Evolutionary conservation across 2,797 vertebrate species (phyloP), one percentile per base, ranked within the genome.

Genomic region (Monodelphis domestica): DNA sequence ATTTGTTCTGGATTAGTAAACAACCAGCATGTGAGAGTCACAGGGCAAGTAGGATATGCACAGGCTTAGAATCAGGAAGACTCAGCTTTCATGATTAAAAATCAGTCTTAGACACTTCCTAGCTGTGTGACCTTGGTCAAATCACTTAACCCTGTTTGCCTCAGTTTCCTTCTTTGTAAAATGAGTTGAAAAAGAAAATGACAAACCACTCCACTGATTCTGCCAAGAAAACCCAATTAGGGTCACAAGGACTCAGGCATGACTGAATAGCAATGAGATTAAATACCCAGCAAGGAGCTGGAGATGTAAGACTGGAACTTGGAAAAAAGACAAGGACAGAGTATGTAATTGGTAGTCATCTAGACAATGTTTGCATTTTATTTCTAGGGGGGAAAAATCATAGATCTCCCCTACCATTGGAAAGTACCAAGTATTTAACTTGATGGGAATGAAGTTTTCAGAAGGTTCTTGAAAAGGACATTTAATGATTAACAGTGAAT

Each of bases 401-500:
- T 56, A 78, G 14, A 70, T 53, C 89, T 54, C 11, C 87, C 15
- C 29, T 89, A 53, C 92, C 38, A 95, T 24, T 45, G 56, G 12
- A 91, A 90, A 9, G 45, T 56, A 50, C 21, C 87, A 88, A 33
- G 2, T 29, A 57, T 84, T 93, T 88, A 52, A 90, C 54, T 26
- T 51, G 21, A 94, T 10, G 26, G 15, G 89, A 95, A 70, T 89
- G 91, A 92, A 93, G 91, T 28, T 87, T 96, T 94, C 53, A 63
- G 91, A 59, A 91, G 45, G 94, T 95, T 96, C 92, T 59, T 11
- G 12, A 92, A 54, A 91, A 91, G 93, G 95, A 2, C 56, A 92
- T 89, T 93, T 96, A 97, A 97, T 97, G 91, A 95, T 97, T 96
- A 97, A 96, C 94, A 87, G 3, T 11, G 87, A 38, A 52, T 38